These are phyloP conservation scores for Macrophya alboannulata DNA, from an alignment of 2,888 invertebrate genomes.

Conservation along the genomic window DNA sequence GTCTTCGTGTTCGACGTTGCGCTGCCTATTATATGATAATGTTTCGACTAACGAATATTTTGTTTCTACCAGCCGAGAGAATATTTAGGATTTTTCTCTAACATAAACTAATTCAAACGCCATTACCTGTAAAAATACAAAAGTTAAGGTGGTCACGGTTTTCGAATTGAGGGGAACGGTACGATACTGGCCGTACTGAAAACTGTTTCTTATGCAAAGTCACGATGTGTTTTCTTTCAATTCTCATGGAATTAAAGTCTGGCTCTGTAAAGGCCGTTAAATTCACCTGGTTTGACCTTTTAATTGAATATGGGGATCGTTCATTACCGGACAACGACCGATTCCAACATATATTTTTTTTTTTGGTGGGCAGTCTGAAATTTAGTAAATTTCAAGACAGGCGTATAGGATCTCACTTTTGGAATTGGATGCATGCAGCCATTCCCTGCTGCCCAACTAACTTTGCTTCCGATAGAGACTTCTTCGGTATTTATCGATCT, in stretches of 20 bases:
- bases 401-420: background rate
- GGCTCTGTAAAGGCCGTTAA: background rate
- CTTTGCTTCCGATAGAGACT: conserved; percentile 14
- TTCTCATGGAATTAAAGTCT: background rate
- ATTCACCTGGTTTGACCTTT: background rate
- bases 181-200: background rate
- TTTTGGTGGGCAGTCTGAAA: background rate
- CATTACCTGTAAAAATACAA: background rate
- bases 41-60: background rate
- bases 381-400: background rate
- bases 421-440: background rate
- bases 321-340: background rate
- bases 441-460: conserved; percentile 25
- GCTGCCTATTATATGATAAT: conserved; percentile 22
- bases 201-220: background rate
- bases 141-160: background rate
- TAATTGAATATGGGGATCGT: background rate
- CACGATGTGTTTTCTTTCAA: background rate
- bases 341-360: background rate
- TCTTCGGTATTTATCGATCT: conserved; percentile 4
- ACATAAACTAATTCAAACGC: background rate
- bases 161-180: background rate
- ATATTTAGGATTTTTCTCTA: background rate
- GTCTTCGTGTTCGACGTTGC: conserved; percentile 54
- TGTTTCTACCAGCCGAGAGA: background rate